phyloP scores from a whole-genome alignment of 1,140 invertebrate genomes.

The Cydia fagiglandana region DNA sequence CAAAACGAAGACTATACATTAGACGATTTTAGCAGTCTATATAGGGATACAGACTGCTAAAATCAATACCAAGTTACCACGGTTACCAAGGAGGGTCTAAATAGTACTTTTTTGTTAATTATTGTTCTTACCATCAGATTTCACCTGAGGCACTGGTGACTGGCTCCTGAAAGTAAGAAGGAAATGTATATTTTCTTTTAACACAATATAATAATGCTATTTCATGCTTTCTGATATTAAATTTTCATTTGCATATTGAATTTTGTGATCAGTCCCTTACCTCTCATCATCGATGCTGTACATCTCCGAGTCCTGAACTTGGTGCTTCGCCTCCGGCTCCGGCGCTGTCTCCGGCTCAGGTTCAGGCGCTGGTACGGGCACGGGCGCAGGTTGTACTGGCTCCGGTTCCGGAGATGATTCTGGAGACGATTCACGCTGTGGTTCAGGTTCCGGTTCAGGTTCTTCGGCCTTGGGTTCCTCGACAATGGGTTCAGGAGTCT shows the following conservation, averaged over 20 bases:
- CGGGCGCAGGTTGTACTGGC: conserved; percentile 25
- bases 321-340: not conserved
- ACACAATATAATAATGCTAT: too few species aligned
- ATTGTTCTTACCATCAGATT: conserved; percentile 32
- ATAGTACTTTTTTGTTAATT: not conserved
- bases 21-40: too few species aligned
- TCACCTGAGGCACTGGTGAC: conserved; percentile 29
- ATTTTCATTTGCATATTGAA: too few species aligned
- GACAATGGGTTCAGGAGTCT: conserved; percentile 50
- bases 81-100: too few species aligned
- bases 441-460: conserved; percentile 34
- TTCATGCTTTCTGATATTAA: too few species aligned
- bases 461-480: conserved; percentile 48
- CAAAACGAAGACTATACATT: too few species aligned
- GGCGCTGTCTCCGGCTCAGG: conserved; percentile 17
- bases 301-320: conserved; percentile 28
- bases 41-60: too few species aligned
- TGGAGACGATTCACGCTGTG: conserved; percentile 32
- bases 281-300: conserved; percentile 39
- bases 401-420: conserved; percentile 33
- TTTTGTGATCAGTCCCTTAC: conserved; percentile 30
- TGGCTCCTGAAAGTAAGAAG: conserved; percentile 38
- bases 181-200: not conserved
- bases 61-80: too few species aligned
- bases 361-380: conserved; percentile 30